phyloP scores from a whole-genome alignment of 2,113 vertebrate genomes.

The Pygoscelis antarcticus region DNA sequence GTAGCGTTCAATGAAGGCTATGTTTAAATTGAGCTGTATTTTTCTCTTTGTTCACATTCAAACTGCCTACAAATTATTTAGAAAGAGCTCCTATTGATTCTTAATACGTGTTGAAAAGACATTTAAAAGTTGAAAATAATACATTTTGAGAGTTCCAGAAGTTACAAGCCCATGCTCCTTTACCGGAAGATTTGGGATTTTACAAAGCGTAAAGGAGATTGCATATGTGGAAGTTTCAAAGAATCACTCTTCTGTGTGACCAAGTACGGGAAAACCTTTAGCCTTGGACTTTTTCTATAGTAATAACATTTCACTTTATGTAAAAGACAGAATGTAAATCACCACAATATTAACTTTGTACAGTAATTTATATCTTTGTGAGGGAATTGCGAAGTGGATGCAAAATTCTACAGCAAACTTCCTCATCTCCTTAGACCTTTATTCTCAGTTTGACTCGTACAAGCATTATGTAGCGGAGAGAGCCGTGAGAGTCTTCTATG shows the following conservation, averaged over 20 bases:
- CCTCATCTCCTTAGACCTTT: neutral
- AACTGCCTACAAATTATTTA: neutral
- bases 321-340: neutral
- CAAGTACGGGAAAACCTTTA: neutral
- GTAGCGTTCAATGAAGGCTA: neutral
- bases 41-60: neutral
- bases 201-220: neutral
- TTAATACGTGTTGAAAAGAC: neutral
- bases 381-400: neutral
- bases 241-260: neutral
- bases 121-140: neutral
- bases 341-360: neutral
- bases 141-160: neutral
- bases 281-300: neutral
- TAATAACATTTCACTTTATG: neutral
- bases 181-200: neutral
- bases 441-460: neutral
- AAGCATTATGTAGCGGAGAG: fast-evolving
- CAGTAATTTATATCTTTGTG: neutral
- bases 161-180: neutral
- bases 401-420: neutral
- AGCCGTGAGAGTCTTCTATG: neutral
- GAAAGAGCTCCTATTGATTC: neutral
- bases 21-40: neutral
- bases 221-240: neutral